These are phyloP conservation scores for Phaedon cochleariae DNA, from an alignment of 2,888 invertebrate species.

Conservation along the genomic window DNA sequence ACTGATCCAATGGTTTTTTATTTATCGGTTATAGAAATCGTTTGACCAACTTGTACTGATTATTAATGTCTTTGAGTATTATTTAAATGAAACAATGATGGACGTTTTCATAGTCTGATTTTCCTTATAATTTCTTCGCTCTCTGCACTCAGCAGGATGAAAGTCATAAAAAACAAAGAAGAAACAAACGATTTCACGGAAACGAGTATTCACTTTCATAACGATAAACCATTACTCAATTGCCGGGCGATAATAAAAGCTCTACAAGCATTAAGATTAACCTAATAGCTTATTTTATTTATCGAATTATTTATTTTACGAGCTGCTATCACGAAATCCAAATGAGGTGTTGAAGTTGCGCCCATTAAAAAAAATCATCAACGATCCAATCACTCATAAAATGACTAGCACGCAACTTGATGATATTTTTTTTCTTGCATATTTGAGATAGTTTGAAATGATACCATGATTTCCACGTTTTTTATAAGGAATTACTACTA, in stretches of 20 bases:
- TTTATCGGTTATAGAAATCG: no score
- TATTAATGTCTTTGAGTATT: neutral
- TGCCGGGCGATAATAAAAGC: slow-evolving; percentile 12
- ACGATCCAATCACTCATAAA: neutral
- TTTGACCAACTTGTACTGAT: no score
- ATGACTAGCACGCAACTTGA: neutral
- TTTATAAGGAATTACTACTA: no score
- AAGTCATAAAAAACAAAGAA: neutral
- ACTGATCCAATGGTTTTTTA: no score
- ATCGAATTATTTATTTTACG: slow-evolving; percentile 22
- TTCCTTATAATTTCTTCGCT: neutral
- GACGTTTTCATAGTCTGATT: neutral
- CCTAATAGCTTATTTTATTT: slow-evolving; percentile 21
- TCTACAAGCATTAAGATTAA: slow-evolving; percentile 20
- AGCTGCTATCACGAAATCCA: slow-evolving; percentile 20
- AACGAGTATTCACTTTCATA: neutral
- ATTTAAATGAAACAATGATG: neutral
- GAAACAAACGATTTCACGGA: slow-evolving; percentile 7
- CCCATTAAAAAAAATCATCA: neutral
- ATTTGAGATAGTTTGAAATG: no score
- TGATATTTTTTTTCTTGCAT: no score
- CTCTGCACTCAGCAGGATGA: neutral
- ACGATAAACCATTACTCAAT: slow-evolving; percentile 11
- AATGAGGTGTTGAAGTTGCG: slow-evolving; percentile 7
- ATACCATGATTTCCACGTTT: no score